Conservation (phyloP, 2,888 invertebrate species). For the Tyria jacobaeae region DNA sequence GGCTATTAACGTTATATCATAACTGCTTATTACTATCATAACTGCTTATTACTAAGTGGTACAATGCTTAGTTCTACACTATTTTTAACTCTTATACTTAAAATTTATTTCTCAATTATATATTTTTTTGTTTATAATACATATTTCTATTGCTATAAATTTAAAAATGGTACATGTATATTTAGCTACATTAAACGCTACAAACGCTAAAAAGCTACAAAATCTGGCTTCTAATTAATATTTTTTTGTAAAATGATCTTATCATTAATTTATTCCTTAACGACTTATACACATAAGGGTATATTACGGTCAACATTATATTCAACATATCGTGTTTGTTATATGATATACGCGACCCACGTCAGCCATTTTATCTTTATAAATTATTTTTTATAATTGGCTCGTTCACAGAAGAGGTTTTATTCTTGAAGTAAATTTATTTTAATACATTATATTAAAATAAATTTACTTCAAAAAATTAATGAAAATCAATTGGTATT, state of each 20-base stretch:
- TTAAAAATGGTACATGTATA: no score
- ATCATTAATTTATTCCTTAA: constrained; percentile 1
- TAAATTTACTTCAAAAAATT: no score
- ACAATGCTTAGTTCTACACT: no score
- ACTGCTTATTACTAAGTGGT: no score
- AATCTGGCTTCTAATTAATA: background rate
- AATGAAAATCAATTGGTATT: no score
- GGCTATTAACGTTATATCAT: no score
- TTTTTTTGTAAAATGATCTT: background rate
- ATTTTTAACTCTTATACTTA: no score
- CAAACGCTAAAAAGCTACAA: background rate
- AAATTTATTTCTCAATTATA: no score
- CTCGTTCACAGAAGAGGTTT: constrained; percentile 23
- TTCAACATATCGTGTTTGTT: constrained; percentile 12
- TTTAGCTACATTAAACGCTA: no score
- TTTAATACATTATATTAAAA: background rate
- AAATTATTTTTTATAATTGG: constrained; percentile 36
- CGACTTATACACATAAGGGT: background rate
- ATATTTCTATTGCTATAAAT: no score
- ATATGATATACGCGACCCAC: constrained; percentile 14
- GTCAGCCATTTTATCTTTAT: constrained; percentile 15
- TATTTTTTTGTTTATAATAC: no score
- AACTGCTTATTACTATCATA: no score
- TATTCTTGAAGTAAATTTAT: background rate
- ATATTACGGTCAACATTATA: constrained; percentile 14